Percentiles rank a stretch among this genome's conserved stretches.
Evolutionary conservation across 2,113 vertebrate genomes (phyloP).

Genomic region (Myocastor coypus): DNA sequence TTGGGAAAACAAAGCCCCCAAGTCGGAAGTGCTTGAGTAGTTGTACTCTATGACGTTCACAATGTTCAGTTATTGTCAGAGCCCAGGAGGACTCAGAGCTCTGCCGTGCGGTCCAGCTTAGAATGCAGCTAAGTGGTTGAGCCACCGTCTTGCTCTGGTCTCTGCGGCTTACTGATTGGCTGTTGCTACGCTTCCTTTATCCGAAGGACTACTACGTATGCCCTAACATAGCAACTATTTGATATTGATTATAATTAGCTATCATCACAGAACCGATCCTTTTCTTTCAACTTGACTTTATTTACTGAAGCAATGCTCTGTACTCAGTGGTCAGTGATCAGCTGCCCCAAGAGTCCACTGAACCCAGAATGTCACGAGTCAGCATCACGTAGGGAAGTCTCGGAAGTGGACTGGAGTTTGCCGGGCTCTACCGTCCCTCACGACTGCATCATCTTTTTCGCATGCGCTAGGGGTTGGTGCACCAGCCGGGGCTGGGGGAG

Average conservation of each 20-base stretch:
- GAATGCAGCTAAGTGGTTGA: too few relatives aligned
- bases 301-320: background rate
- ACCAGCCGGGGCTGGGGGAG: background rate
- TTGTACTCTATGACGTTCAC: background rate
- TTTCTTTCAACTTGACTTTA: background rate
- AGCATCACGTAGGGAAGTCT: background rate
- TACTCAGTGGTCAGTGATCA: background rate
- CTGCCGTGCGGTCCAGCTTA: background rate
- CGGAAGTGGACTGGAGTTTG: background rate
- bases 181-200: background rate
- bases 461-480: background rate
- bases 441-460: background rate
- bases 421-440: background rate
- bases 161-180: accelerated
- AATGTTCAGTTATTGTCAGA: background rate
- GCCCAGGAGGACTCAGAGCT: background rate
- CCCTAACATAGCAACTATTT: background rate
- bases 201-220: background rate
- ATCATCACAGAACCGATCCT: background rate
- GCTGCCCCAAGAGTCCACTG: background rate
- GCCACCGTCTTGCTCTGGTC: background rate
- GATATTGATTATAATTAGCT: background rate
- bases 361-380: background rate
- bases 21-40: background rate
- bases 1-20: background rate